Base-by-base conservation (phyloP, 2,888 invertebrate genomes). In the Muscina levida region DNA sequence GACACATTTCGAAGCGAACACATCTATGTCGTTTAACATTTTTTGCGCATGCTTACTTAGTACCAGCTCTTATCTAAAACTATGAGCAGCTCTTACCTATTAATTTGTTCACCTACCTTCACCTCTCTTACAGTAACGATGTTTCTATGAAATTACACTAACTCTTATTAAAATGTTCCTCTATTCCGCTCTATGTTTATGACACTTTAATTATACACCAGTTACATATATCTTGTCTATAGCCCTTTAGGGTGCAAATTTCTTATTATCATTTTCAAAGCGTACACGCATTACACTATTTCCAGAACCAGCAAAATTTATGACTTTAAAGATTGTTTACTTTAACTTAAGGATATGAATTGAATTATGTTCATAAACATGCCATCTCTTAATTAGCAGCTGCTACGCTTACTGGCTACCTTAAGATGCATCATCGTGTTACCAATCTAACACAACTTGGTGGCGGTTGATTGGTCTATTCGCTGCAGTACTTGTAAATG, bases 381-480 rank as follows among this genome's bases (percentile, higher is more conserved):
- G 72, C 77, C 77, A 77, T 77, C 67, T 72, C 72, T 77, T 72
- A 67, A 77, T 77, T 77, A 77, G 59, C 66, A 67, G 71, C 53
- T 76, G 62, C 31, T 31, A 3, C 31, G 8, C 31, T 3, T 5
- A 31, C 31, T 5, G 3, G 31, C 31, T 31, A 31, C 31, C 31
- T 31, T 31, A 31, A 5, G 31, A 31, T 31, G 31, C n/a, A n/a
- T n/a, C n/a, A 31, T 31, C 31, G 8, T 3, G 31, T 31, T 31
- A 31, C 31, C 8, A 31, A 31, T 31, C 31, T 31, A 31, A 31
- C 51, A 22, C 51, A 22, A 51, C 51, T 51, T 51, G 11, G 19
- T 51, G 31, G 31, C 31, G n/a, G n/a, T n/a, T n/a, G n/a, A n/a
- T n/a, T n/a, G n/a, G n/a, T n/a, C n/a, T n/a, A n/a, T n/a, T n/a